Evolutionary conservation across 2,113 vertebrate genomes (phyloP).

Genomic region (Cervus canadensis): DNA sequence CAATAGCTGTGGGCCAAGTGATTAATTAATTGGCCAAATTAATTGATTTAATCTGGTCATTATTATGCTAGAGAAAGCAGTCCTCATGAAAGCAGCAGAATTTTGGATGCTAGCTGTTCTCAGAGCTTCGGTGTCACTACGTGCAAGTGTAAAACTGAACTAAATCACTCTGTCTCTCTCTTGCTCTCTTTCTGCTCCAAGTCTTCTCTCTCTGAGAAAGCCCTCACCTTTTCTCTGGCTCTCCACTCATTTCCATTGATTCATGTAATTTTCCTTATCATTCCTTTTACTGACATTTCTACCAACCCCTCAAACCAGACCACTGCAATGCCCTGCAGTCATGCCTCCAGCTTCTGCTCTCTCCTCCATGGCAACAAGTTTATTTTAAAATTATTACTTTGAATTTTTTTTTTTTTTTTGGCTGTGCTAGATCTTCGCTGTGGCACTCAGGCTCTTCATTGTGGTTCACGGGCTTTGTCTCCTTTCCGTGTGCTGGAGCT

Average conservation of each 20-base stretch:
- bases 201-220: background rate
- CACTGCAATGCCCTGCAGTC: background rate
- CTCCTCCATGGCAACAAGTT: background rate
- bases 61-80: background rate
- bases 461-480: background rate
- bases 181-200: background rate
- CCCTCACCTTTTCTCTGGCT: background rate
- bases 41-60: conserved; percentile 9
- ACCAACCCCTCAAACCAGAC: background rate
- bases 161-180: background rate
- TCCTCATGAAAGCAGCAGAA: background rate
- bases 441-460: background rate
- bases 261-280: background rate
- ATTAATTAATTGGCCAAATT: conserved; percentile 42
- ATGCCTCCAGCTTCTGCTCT: background rate
- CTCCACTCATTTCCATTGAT: background rate
- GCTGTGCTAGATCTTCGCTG: background rate
- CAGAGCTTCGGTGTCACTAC: background rate
- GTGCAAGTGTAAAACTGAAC: background rate
- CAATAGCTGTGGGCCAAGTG: background rate
- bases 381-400: background rate
- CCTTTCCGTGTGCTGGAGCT: fast-evolving
- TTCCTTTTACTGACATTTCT: background rate
- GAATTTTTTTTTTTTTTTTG: background rate
- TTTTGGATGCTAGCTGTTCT: background rate